Percentiles rank a stretch among this genome's conserved stretches.
These are phyloP conservation scores for Caenorhabditis zanzibari DNA, from an alignment of 2,888 invertebrate genomes.

Conservation along the genomic window DNA sequence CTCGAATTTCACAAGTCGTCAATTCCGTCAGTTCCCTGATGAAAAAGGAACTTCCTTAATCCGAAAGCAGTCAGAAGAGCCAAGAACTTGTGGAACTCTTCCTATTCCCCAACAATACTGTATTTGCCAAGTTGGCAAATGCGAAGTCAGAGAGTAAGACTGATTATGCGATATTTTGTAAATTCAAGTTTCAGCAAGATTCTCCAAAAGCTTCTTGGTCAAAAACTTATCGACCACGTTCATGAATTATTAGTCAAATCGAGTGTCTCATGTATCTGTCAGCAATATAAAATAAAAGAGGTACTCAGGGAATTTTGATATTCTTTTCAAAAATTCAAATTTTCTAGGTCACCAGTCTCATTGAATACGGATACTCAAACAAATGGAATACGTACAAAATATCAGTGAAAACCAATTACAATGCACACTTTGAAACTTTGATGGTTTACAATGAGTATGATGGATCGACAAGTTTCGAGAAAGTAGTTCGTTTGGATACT, in stretches of 20 bases:
- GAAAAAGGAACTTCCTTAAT: constrained; percentile 16
- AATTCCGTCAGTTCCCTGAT: not conserved
- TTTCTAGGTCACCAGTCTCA: constrained; percentile 19
- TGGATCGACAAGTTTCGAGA: not conserved
- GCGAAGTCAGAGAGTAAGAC: not conserved
- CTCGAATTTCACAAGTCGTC: not conserved
- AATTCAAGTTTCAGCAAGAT: constrained; percentile 5
- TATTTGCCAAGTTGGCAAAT: constrained; percentile 25
- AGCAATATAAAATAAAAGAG: not conserved
- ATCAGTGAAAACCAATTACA: not conserved
- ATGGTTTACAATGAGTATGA: not conserved
- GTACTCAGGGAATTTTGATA: not conserved
- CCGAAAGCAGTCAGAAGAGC: not conserved
- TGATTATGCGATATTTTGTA: not conserved
- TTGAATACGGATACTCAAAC: constrained; percentile 8
- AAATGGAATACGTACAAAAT: constrained; percentile 7
- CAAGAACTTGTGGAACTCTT: constrained; percentile 17
- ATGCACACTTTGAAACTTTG: constrained; percentile 15
- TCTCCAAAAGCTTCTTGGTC: not conserved
- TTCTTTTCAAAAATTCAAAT: too few relatives aligned
- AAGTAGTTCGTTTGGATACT: not conserved
- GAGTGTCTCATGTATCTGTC: not conserved
- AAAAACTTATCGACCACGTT: constrained; percentile 1
- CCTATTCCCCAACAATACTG: constrained; percentile 28
- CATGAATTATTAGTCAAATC: not conserved